These are phyloP conservation scores for Eolophus roseicapilla DNA, from an alignment of 2,113 vertebrate species.

Conservation along the genomic window DNA sequence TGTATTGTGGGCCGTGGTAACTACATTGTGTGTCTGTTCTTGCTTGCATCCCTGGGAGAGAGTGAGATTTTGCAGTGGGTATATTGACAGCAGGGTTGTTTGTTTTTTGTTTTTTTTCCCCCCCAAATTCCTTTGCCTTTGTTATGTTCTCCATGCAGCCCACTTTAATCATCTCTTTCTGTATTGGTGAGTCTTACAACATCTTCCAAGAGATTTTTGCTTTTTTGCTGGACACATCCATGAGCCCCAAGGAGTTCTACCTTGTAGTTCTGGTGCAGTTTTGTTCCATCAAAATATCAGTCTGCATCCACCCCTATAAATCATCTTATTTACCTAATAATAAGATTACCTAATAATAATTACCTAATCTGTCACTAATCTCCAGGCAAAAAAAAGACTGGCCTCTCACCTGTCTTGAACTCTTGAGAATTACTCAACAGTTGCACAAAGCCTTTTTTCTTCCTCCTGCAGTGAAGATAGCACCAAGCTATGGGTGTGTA, in stretches of 20 bases:
- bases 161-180: not conserved
- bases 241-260: not conserved
- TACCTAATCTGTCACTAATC: not conserved
- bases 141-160: not conserved
- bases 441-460: not conserved
- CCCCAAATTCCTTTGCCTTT: not conserved
- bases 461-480: not conserved
- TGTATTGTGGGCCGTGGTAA: not conserved
- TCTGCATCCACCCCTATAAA: not conserved
- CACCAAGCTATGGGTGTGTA: not conserved
- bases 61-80: not conserved
- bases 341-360: too few species aligned
- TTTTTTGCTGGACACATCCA: not conserved
- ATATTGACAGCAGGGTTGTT: not conserved
- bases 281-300: not conserved
- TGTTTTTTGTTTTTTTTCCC: not conserved
- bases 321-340: too few species aligned
- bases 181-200: not conserved
- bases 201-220: not conserved
- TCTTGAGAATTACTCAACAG: not conserved
- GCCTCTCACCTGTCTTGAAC: not conserved
- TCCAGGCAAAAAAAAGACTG: not conserved
- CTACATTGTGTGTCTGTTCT: not conserved
- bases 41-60: not conserved
- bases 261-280: not conserved